Evolutionary conservation across 2,113 vertebrate species (phyloP), one percentile per base, ranked within the genome.

Genomic region (Apistogramma diplotaenia): DNA sequence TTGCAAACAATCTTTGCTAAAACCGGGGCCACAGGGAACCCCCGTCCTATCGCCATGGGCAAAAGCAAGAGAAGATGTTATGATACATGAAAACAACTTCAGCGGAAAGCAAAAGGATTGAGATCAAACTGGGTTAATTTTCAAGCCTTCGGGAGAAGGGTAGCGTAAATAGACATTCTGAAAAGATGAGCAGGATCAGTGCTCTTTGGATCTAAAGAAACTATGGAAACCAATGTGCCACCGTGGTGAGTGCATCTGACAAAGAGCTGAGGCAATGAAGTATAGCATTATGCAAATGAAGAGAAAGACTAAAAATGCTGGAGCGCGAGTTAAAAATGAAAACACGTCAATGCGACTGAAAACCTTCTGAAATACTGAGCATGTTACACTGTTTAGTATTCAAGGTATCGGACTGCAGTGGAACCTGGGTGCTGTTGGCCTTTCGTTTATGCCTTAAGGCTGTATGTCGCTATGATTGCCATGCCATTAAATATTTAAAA

Each of bases 61-160:
- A 84, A 81, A 78, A 83, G 21, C 73, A 49, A 51, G 60, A 57
- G 43, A 72, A 35, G 76, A 71, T 49, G 73, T 71, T 59, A 81
- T 57, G 54, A 71, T 78, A 74, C 54, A 76, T 82, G 81, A 86
- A 89, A 80, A 82, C 61, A 72, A 79, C 77, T 55, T 75, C 10
- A 53, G 72, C 1, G 3, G 23, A 75, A 85, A 76, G 83, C 25
- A 62, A 40, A 70, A 81, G 72, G 54, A 78, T 11, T 62, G 57
- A 76, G 77, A 88, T 79, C 82, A 83, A 83, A 81, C 56, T 56
- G 74, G 72, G 87, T 83, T 92, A 80, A 91, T 89, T 87, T 85
- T 60, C 35, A n/a, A 77, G 78, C 79, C n/a, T 11, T 18, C 5
- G 21, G 85, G 76, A 75, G 10, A 62, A 8, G 56, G 57, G 71